Evolutionary conservation across 2,888 invertebrate genomes (phyloP).

Genomic region (Drosophila anomelani): DNA sequence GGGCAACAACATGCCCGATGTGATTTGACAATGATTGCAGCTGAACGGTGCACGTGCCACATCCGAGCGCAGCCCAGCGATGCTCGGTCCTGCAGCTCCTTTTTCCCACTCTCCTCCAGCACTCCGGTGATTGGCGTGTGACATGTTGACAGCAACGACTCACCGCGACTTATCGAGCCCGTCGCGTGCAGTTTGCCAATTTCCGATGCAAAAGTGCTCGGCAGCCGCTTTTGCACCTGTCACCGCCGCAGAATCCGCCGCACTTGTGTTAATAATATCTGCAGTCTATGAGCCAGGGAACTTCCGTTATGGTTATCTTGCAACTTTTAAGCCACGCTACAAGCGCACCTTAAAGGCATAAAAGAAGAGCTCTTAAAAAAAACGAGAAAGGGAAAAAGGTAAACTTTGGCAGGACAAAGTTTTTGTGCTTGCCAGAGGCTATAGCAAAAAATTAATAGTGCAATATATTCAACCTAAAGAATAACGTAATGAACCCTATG

Average conservation of each 20-base stretch:
- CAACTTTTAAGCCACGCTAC: slow-evolving; percentile 12
- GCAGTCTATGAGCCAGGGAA: slow-evolving; percentile 10
- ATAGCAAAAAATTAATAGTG: slow-evolving; percentile 10
- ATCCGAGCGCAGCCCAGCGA: background rate
- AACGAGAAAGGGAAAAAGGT: background rate
- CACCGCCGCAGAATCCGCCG: slow-evolving; percentile 11
- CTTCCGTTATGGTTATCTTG: slow-evolving; percentile 14
- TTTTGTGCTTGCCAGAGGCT: background rate
- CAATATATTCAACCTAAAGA: background rate
- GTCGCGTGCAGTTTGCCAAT: slow-evolving; percentile 55
- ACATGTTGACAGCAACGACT: slow-evolving; percentile 27
- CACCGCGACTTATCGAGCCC: slow-evolving; percentile 36
- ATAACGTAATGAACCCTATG: background rate
- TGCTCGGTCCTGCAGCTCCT: background rate
- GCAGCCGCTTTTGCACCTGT: slow-evolving; percentile 18
- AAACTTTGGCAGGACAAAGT: slow-evolving; percentile 6
- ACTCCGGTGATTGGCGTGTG: slow-evolving; percentile 26
- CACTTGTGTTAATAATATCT: slow-evolving; percentile 17
- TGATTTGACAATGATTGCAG: slow-evolving; percentile 59
- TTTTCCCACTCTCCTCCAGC: background rate
- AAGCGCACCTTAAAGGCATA: background rate
- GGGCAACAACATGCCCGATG: slow-evolving; percentile 39
- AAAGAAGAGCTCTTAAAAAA: background rate
- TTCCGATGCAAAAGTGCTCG: slow-evolving; percentile 51
- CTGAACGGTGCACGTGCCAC: slow-evolving; percentile 42